phyloP scores from a whole-genome alignment of 2,888 invertebrate genomes.

The Lepidocyrtinus sp. region DNA sequence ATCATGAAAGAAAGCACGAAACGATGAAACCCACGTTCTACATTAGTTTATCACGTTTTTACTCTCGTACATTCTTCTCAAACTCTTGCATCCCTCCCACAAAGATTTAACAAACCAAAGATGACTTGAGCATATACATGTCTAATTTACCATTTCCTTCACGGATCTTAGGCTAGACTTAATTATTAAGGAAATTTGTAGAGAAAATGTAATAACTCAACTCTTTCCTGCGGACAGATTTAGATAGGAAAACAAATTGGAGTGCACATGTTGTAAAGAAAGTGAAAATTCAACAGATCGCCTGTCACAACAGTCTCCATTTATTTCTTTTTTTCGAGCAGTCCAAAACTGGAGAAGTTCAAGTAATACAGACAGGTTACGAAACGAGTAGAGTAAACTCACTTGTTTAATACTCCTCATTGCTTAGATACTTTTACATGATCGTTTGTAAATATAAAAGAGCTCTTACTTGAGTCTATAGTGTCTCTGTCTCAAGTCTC shows the following conservation, averaged over 20 bases:
- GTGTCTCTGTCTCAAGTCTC: neutral
- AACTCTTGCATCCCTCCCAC: no score
- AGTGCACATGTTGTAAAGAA: neutral
- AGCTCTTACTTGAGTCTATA: neutral
- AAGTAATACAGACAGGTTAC: no score
- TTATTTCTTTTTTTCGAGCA: neutral
- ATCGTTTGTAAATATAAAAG: neutral
- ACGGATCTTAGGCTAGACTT: no score
- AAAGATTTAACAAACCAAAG: no score
- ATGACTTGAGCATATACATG: no score
- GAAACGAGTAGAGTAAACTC: no score
- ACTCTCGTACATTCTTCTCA: neutral
- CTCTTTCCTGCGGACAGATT: no score
- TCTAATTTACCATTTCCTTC: no score
- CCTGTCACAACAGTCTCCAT: neutral
- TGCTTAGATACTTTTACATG: neutral
- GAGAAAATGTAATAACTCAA: no score
- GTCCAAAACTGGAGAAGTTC: no score
- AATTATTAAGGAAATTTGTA: no score
- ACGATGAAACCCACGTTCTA: neutral
- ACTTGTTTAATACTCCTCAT: no score
- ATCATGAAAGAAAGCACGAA: slow-evolving; percentile 4
- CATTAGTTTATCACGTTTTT: neutral
- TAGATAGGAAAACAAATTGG: neutral
- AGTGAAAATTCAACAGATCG: neutral